Base-by-base conservation (phyloP, 2,888 invertebrate genomes). In the Apomyelois bistriatella region DNA sequence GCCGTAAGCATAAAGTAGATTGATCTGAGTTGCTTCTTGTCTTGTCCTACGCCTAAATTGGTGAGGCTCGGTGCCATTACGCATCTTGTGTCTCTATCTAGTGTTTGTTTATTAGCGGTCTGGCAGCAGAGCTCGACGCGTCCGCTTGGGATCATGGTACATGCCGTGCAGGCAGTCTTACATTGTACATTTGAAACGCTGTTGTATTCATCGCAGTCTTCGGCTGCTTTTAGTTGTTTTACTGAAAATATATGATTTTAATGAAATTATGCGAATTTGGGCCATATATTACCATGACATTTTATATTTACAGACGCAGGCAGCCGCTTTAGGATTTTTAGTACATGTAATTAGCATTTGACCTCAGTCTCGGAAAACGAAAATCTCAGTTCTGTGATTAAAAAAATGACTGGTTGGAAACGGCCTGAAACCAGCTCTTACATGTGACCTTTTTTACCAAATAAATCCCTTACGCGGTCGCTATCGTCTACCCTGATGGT, bases 111-210 rank as follows among this genome's bases (percentile, higher is more conserved):
- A 9, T 59, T 68, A 30, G 52, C 48, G 0, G 81, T 79, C 57
- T 86, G 83, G 51, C 76, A 75, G 48, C 66, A 68, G 6, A 73
- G 59, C 0, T 78, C 75, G 0, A 63, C 59, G 9, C 66, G 65
- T 0, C 74, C 79, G 37, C 81, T 85, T 0, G 85, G 85, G 48
- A 78, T 82, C 85, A 84, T 85, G 0, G 82, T 82, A 56, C 73
- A 76, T 1, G 72, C 48, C 0, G 82, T 82, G 56, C 73, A 76
- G 1, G 71, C 48, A 5, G 48, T 7, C n/a, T 36, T 36, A 16
- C 36, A 36, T 0, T 9, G 12, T 1, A 30, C 10, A 9, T 38
- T 28, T 12, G 55, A 30, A n/a, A 54, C 16, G 6, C 58, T 47
- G 53, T 59, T 47, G 54, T 59, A 60, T n/a, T n/a, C n/a, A n/a